Percentiles rank a stretch among this genome's conserved stretches.
These are phyloP conservation scores for Astur gentilis DNA, from an alignment of 2,113 vertebrate species.

Conservation along the genomic window DNA sequence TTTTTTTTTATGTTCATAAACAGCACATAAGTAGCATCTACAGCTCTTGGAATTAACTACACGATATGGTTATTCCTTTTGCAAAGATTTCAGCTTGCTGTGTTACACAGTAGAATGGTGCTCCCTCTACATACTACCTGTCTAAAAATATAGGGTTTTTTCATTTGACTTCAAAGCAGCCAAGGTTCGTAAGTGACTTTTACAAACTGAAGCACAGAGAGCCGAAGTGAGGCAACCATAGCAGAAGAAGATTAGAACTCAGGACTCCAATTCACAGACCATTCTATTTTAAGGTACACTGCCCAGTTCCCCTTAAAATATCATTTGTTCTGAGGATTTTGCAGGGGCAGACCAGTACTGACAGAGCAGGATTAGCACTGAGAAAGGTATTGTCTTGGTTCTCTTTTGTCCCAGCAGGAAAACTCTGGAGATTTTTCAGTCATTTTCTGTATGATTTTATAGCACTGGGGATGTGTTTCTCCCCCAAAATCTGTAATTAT, in stretches of 20 bases:
- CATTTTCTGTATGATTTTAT: not conserved
- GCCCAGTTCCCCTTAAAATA: not conserved
- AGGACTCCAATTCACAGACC: not conserved
- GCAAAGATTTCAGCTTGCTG: not conserved
- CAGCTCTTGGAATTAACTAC: not conserved
- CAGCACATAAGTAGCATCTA: not conserved
- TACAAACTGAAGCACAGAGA: not conserved
- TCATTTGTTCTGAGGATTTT: not conserved
- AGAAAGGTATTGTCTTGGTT: not conserved
- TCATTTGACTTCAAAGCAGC: not conserved
- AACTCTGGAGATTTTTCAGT: not conserved
- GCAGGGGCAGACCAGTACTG: accelerated
- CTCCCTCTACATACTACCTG: not conserved
- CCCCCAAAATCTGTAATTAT: not conserved
- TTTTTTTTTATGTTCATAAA: not conserved
- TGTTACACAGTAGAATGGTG: not conserved
- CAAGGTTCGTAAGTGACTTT: not conserved
- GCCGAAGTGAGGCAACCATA: not conserved
- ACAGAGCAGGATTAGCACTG: not conserved
- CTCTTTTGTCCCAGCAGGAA: not conserved
- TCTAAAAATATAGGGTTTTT: not conserved
- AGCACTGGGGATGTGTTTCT: accelerated
- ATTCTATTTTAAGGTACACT: not conserved
- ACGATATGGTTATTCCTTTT: not conserved
- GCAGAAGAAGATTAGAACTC: not conserved